Conservation (phyloP, 2,113 vertebrate species). For the Ochotona curzoniae region DNA sequence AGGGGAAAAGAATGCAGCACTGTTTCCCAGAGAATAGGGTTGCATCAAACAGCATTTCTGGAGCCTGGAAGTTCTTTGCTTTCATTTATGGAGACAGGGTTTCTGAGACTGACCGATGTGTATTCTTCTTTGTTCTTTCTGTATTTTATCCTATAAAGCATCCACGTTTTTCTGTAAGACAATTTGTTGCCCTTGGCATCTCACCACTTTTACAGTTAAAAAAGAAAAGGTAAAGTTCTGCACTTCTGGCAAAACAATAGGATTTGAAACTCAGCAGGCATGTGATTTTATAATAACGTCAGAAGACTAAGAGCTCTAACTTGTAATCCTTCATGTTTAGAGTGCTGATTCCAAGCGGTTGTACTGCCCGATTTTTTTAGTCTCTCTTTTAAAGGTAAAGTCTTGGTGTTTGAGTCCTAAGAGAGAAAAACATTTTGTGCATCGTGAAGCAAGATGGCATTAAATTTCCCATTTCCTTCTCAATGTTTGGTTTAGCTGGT, state of each 20-base stretch:
- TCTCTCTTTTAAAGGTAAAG: conserved; percentile 52
- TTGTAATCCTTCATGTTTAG: conserved; percentile 50
- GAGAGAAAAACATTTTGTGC: conserved; percentile 37
- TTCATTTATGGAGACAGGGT: neutral
- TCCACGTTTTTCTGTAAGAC: conserved; percentile 40
- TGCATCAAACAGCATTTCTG: neutral
- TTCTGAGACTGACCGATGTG: conserved; percentile 1
- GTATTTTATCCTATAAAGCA: conserved; percentile 27
- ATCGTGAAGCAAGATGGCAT: conserved; percentile 68
- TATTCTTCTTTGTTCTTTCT: neutral
- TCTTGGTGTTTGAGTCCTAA: conserved; percentile 50
- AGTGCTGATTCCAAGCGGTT: neutral
- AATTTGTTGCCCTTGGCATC: conserved; percentile 50
- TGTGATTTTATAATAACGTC: conserved; percentile 51
- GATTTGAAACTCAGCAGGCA: conserved; percentile 55
- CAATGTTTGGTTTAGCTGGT: conserved; percentile 81
- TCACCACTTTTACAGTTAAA: conserved; percentile 28
- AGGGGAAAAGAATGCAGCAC: neutral
- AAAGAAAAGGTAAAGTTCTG: conserved; percentile 46
- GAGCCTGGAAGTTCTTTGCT: neutral
- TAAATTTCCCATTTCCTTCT: conserved; percentile 75
- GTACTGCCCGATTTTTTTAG: neutral
- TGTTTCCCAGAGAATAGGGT: neutral
- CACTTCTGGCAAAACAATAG: neutral
- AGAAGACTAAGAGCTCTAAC: conserved; percentile 51